A percentile compares a stretch with the other conserved stretches of the same genome.
phyloP scores from a whole-genome alignment of 2,888 invertebrate species.

The Dendrolimus houi region DNA sequence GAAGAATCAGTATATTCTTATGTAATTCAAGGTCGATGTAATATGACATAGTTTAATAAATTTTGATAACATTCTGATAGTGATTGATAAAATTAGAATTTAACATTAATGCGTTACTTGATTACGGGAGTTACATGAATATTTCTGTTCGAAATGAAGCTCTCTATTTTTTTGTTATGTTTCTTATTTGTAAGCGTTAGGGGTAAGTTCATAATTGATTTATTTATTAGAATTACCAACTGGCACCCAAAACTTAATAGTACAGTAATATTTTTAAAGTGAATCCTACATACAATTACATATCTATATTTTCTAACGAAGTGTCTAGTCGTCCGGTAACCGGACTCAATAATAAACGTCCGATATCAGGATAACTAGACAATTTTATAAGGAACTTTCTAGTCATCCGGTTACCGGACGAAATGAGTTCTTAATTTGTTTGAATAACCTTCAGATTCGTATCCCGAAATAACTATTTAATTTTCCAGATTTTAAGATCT shows the following conservation, averaged over 20 bases:
- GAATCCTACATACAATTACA: too few species aligned
- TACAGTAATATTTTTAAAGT: neutral
- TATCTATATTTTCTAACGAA: too few species aligned
- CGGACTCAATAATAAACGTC: too few species aligned
- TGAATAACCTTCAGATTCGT: too few species aligned
- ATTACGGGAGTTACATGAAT: neutral
- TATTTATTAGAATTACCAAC: neutral
- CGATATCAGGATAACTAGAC: too few species aligned
- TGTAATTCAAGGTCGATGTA: slow-evolving; percentile 10
- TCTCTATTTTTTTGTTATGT: slow-evolving; percentile 22
- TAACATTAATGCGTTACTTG: slow-evolving; percentile 5
- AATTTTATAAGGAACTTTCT: too few species aligned
- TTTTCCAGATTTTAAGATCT: too few species aligned
- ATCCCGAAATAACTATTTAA: too few species aligned
- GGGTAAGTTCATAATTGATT: slow-evolving; percentile 21
- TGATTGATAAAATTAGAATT: slow-evolving; percentile 4
- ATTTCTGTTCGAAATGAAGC: slow-evolving; percentile 23
- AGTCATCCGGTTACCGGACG: too few species aligned
- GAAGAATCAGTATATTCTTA: neutral
- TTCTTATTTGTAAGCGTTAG: slow-evolving; percentile 18
- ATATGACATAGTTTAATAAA: slow-evolving; percentile 1
- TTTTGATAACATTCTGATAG: slow-evolving; percentile 6
- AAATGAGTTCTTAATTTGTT: too few species aligned
- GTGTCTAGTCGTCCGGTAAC: too few species aligned
- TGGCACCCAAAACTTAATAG: neutral